These are phyloP conservation scores for Stichopus horrens DNA, from an alignment of 53 echinoderm and acorn worm species.

Conservation along the genomic window DNA sequence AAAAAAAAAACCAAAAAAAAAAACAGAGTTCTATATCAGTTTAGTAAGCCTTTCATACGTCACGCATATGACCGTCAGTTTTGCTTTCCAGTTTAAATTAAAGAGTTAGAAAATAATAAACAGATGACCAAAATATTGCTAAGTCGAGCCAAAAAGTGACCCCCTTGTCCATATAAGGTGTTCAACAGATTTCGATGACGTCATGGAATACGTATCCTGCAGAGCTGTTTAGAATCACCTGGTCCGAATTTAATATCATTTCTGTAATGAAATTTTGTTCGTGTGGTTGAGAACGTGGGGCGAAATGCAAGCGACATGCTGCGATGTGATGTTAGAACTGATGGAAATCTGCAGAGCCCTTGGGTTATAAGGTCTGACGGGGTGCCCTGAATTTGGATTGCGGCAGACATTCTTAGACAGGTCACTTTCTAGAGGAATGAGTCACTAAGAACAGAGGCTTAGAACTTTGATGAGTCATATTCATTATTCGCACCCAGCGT, in stretches of 20 bases:
- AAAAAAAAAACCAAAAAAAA: no score
- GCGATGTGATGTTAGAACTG: neutral
- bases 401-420: neutral
- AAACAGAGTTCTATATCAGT: no score
- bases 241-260: neutral
- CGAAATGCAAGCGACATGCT: neutral
- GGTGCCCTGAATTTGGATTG: neutral
- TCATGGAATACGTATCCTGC: neutral
- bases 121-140: neutral
- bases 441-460: neutral
- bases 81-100: no score
- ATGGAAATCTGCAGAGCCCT: neutral
- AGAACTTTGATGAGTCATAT: neutral
- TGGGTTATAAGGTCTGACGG: neutral
- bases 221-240: neutral
- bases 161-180: neutral
- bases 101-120: neutral
- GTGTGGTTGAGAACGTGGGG: neutral
- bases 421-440: neutral
- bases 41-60: no score
- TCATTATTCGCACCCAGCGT: neutral
- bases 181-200: neutral
- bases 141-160: neutral
- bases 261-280: neutral
- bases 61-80: no score